Evolutionary conservation across 2,888 invertebrate species (phyloP), one percentile per base, ranked within the genome.

Genomic region (Lasioglossum figueresi): DNA sequence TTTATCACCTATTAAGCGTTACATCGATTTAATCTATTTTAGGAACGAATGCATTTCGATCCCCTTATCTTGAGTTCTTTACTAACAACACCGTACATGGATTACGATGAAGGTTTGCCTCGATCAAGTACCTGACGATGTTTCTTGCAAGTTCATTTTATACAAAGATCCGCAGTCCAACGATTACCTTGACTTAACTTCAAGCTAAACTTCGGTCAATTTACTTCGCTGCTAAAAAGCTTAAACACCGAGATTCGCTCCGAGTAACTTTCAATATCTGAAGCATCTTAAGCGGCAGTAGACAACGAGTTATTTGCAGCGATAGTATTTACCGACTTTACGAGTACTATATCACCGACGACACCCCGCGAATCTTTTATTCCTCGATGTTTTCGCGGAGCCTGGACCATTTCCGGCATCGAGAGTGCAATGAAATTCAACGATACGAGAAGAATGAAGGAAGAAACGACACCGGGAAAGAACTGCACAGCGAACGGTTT

Each of bases 371-470:
- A 52, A 52, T 23, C 23, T 52, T 23, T 23, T 52, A 23, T 52
- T 52, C 23, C 52, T 8, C 52, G 23, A 19, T 52, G 52, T 52
- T 52, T 52, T 23, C 10, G 23, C 52, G 10, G 2, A 23, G 52
- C 23, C 23, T 10, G 6, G 23, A 52, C 10, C 52, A 23, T 52
- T 43, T 23, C 23, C 0, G n/a, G n/a, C n/a, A 76, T 34, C 43
- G 66, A 23, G n/a, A 16, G 14, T n/a, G 43, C 76, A 76, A 66
- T 75, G 59, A 75, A 63, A 31, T 45, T 10, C 4, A n/a, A 66
- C 66, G 76, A 48, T 48, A 66, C 45, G 45, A 66, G 63, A 37
- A 66, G 66, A 45, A 76, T n/a, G 48, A 43, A 27, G 23, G n/a
- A n/a, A 31, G 63, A 43, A 63, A 66, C 45, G 16, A n/a, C 12